Base-by-base conservation (phyloP, 2,888 invertebrate genomes). In the Drosophila longiperda region DNA sequence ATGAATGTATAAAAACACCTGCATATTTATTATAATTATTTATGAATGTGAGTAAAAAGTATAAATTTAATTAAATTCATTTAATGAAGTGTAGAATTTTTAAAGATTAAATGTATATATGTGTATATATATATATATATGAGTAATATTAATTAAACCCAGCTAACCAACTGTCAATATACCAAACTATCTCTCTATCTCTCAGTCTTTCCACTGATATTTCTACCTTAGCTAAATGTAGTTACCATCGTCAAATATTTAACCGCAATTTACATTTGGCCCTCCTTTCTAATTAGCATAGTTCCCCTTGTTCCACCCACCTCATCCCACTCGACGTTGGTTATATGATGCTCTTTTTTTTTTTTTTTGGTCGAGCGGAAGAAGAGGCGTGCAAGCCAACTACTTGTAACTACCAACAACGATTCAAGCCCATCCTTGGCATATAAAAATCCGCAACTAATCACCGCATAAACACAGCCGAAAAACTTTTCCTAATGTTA, bases 361-460 rank as follows among this genome's bases (percentile, higher is more conserved):
- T 34, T 36, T 34, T 33, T 52, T 50, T 17, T 29, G 29, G 32
- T 60, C 29, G 34, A 7, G 42, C 20, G 40, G 9, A 29, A 17
- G 38, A 49, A 49, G 38, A 4, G n/a, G 9, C 45, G 12, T 45
- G 45, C 20, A 7, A 7, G 45, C 23, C 38, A 65, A 58, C 73
- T 79, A 49, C 65, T 72, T 79, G 57, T 40, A 17, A 72, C 70
- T 64, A 66, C 59, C 52, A 61, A 38, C 75, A 54, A 49, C 53
- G 38, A 72, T 75, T 79, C 62, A 57, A 58, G 73, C 65, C 57
- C 58, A 79, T 79, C 55, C 65, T 63, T 58, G 60, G 62, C 71
- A 65, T 74, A 77, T 79, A 82, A 79, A 82, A 81, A 81, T 81
- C 77, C 72, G 49, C 65, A 77, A 82, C 81, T 81, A 83, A 85